Evolutionary conservation across 2,888 invertebrate genomes (phyloP).

Genomic region (Tuberolachnus salignus): DNA sequence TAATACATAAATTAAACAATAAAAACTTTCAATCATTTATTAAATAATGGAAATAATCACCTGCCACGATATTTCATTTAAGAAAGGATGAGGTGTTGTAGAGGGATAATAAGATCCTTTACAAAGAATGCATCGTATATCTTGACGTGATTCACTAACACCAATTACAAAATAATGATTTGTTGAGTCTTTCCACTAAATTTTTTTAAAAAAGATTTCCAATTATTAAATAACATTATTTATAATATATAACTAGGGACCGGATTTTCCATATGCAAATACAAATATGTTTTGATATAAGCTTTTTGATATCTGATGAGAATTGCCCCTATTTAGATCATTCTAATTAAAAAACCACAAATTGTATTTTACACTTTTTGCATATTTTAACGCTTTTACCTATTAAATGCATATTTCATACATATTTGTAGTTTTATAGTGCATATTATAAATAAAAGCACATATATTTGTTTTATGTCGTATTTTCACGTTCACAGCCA

Average conservation of each 20-base stretch:
- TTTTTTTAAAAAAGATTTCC: conserved; percentile 52
- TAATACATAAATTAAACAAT: conserved; percentile 61
- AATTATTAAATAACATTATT: neutral
- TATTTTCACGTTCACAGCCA: no score
- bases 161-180: conserved; percentile 80
- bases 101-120: conserved; percentile 87
- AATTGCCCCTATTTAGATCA: no score
- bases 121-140: conserved; percentile 82
- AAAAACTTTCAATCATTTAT: conserved; percentile 11
- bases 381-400: no score
- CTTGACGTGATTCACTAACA: conserved; percentile 78
- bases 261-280: no score
- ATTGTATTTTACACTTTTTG: no score
- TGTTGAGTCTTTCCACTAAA: conserved; percentile 70
- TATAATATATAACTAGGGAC: neutral
- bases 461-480: no score
- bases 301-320: no score
- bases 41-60: conserved; percentile 62
- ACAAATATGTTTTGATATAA: no score
- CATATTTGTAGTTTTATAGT: no score
- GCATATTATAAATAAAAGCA: no score
- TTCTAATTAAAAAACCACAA: no score
- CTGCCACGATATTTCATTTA: conserved; percentile 76
- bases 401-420: no score
- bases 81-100: conserved; percentile 83